phyloP scores from a whole-genome alignment of 1,140 invertebrate species.

The Stegodyphus mimosarum region DNA sequence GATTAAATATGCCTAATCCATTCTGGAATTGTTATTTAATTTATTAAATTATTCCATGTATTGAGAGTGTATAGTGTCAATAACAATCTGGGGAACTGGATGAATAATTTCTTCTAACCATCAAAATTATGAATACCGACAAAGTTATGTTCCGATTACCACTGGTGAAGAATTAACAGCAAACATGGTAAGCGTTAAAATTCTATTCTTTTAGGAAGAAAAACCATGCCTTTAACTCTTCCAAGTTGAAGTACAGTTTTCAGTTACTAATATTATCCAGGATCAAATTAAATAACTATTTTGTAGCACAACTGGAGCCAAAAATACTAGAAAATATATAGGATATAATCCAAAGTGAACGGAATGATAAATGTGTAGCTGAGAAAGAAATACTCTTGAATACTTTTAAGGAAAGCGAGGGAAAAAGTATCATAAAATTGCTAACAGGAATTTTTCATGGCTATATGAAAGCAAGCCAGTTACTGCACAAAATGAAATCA shows the following conservation, averaged over 20 bases:
- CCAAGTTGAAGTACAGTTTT: conserved; percentile 65
- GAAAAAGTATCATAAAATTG: not conserved
- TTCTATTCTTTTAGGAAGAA: conserved; percentile 64
- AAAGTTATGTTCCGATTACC: too few species aligned
- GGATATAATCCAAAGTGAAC: not conserved
- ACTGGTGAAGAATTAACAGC: not conserved
- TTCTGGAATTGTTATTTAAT: too few species aligned
- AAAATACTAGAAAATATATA: not conserved
- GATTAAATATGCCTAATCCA: too few species aligned
- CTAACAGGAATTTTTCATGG: not conserved
- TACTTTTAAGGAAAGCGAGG: not conserved
- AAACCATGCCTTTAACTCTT: conserved; percentile 64
- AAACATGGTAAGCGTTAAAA: not conserved
- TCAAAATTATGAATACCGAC: too few species aligned
- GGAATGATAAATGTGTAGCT: not conserved
- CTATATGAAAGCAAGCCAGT: not conserved
- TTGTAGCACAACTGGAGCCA: not conserved
- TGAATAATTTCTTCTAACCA: too few species aligned
- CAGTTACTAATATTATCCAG: conserved; percentile 21
- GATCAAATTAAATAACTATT: conserved; percentile 60
- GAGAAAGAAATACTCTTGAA: not conserved
- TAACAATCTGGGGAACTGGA: too few species aligned
- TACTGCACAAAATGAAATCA: not conserved
- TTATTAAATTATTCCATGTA: too few species aligned
- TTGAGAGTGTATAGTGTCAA: too few species aligned